Percentiles rank a stretch among this genome's conserved stretches.
Conservation (phyloP, 2,113 vertebrate genomes). For the Limnothrissa miodon region DNA sequence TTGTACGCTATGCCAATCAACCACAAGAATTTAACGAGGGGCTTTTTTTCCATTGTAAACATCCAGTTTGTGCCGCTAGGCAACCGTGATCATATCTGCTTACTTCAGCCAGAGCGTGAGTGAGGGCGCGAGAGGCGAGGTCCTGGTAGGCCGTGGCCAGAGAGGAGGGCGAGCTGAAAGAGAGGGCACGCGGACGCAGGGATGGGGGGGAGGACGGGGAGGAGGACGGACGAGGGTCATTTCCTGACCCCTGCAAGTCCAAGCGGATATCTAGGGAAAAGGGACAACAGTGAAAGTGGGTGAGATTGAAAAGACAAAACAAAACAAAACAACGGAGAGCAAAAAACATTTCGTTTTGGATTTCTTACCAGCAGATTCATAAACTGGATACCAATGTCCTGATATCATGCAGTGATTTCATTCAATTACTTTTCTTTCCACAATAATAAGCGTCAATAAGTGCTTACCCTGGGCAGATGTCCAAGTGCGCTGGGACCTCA, state of each 20-base stretch:
- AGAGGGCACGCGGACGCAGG: conserved; percentile 57
- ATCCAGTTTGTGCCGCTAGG: background rate
- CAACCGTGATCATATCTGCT: background rate
- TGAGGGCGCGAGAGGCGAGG: conserved; percentile 77
- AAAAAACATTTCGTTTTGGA: background rate
- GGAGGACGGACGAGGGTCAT: conserved; percentile 60
- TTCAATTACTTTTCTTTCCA: conserved; percentile 5
- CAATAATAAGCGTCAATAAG: too few relatives aligned
- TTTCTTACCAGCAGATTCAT: background rate
- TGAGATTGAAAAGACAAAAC: background rate
- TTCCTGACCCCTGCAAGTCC: conserved; percentile 44
- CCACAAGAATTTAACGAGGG: background rate
- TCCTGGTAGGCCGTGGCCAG: conserved; percentile 78
- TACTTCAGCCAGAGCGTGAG: conserved; percentile 81
- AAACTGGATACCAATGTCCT: background rate
- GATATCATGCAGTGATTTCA: conserved; percentile 15
- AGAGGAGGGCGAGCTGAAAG: conserved; percentile 68
- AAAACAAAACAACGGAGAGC: background rate
- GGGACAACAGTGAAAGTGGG: background rate
- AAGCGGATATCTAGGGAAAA: conserved; percentile 58
- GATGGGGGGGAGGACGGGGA: conserved; percentile 48
- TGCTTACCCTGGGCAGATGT: conserved; percentile 68
- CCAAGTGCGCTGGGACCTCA: conserved; percentile 57
- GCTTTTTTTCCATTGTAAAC: background rate
- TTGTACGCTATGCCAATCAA: background rate